Conservation (phyloP, 2,797 vertebrate species). For the Heteromormyrus szaboi region DNA sequence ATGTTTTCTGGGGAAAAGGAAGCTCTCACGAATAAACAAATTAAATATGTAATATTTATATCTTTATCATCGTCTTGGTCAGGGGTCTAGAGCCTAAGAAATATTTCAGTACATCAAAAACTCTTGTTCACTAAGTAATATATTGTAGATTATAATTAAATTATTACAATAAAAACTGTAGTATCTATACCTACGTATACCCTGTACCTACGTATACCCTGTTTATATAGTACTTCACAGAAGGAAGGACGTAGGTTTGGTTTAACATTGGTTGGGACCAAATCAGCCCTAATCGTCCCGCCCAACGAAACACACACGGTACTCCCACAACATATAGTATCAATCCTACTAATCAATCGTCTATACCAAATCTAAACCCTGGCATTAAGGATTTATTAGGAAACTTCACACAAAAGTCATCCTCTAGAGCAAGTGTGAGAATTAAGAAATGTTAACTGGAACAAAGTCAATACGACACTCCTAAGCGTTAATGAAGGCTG, state of each 20-base stretch:
- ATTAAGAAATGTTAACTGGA: not conserved
- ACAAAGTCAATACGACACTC: not conserved
- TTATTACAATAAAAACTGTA: not conserved
- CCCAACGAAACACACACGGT: not conserved
- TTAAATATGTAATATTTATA: not conserved
- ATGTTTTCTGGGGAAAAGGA: not conserved
- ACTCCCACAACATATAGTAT: not conserved
- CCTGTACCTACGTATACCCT: not conserved
- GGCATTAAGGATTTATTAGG: not conserved
- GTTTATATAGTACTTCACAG: not conserved
- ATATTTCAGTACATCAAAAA: not conserved
- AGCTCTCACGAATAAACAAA: not conserved
- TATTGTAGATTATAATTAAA: not conserved
- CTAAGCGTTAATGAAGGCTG: not conserved
- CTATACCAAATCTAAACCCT: not conserved
- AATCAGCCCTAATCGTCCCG: not conserved
- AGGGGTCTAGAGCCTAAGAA: not conserved
- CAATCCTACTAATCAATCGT: not conserved
- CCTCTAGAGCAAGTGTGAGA: not conserved
- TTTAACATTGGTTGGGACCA: not conserved
- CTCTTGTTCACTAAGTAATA: not conserved
- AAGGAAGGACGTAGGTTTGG: not conserved
- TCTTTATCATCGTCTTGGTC: not conserved
- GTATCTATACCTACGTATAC: not conserved
- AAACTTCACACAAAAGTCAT: not conserved